Evolutionary conservation across 2,888 invertebrate species (phyloP), one percentile per base, ranked within the genome.

Genomic region (Drosophila quinaria): DNA sequence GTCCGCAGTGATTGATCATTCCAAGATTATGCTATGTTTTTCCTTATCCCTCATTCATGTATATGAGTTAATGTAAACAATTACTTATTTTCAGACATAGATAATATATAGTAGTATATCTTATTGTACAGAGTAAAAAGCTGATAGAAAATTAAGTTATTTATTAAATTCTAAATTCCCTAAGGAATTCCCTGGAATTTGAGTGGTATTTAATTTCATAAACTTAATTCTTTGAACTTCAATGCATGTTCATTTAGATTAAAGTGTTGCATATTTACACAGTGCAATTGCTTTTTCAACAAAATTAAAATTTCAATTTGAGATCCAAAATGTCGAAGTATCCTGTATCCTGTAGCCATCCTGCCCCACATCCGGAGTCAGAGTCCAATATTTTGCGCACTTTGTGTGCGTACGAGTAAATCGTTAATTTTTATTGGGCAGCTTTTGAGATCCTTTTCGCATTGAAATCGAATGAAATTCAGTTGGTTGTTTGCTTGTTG

Each of bases 391-490:
- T 81, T 81, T 73, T 76, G 79, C 71, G 81, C 73, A 78, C 73
- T 80, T 87, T 73, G 74, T 79, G 74, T 90, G 87, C 84, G 86
- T 64, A 41, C 47, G 59, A 58, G 41, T 83, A 78, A 78, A 81
- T 85, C 91, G 83, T 91, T 90, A 91, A 91, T 91, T 91, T 91
- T 91, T 91, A 91, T 91, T 88, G 76, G 80, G 70, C 66, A 90
- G 89, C 90, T 90, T 85, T 90, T 85, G 89, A 85, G 89, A 84
- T 81, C 83, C 88, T 78, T 70, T 73, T 80, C 74, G 87, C 86
- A 87, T 85, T 78, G 89, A 81, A 89, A 87, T 87, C 89, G 88
- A 87, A 83, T 87, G 88, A 79, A 88, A 81, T 88, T 89, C 90
- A 88, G 90, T 84, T 74, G 51, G 74, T 74, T 72, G 89, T 85